Evolutionary conservation across 2,113 vertebrate genomes (phyloP), one percentile per base, ranked within the genome.

Genomic region (Alectura lathami): DNA sequence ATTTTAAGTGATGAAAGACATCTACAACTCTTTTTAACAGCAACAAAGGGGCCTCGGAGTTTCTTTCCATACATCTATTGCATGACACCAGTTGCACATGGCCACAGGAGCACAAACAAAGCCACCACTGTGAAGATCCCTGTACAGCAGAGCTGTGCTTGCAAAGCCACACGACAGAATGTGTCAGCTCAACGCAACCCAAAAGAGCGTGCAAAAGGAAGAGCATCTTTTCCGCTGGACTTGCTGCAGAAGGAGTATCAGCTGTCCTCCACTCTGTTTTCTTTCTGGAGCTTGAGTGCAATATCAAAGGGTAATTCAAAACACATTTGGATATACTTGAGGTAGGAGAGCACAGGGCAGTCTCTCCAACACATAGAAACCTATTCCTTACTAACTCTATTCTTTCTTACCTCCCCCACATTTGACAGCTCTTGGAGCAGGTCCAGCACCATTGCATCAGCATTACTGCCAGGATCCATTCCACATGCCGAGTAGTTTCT

Each of bases 401-500:
- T 87, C 78, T 51, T 63, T 86, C 54, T 40, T 40, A 67, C 60
- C 64, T 84, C 88, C 88, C 84, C 73, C 38, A 0, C 30, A 21
- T 68, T 30, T 53, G 47, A 94, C 73, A 86, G 80, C 76, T 83
- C 85, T 83, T 96, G 96, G 94, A 95, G 60, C 0, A 0, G 38
- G 14, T 67, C 96, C 96, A 94, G 86, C 3, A 0, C 5, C 64
- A 14, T 48, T 89, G 86, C 68, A 87, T 69, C 89, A 83, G 81
- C 86, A 91, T 51, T 3, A 24, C 79, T 78, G 94, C 88, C 93
- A 93, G 93, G 60, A 78, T 62, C 88, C 43, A n/a, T 47, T 96
- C 72, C 93, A 86, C 93, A 96, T 60, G 93, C 93, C 53, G 83
- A 88, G 86, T 62, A 36, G 11, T 75, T 95, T 84, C 89, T 93